Conservation (phyloP, 2,797 vertebrate species). For the Decapterus maruadsi region DNA sequence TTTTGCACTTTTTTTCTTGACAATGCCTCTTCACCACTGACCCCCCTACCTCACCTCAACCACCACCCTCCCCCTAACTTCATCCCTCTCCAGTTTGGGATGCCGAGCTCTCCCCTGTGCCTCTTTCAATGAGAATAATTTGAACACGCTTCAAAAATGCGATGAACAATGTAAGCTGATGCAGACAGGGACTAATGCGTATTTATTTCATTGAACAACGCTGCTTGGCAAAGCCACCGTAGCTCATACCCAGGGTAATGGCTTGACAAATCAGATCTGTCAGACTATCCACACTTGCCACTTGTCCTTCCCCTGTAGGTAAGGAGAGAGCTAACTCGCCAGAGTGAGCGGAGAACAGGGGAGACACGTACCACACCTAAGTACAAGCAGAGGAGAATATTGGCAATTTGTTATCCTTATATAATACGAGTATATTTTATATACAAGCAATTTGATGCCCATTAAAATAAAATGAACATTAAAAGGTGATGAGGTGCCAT, state of each 20-base stretch:
- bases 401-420: slow-evolving; percentile 16
- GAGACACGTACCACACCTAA: slow-evolving; percentile 1
- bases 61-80: not conserved
- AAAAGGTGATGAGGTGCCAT: not conserved
- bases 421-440: slow-evolving; percentile 10
- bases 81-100: slow-evolving; percentile 30
- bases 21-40: slow-evolving; percentile 20
- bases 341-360: slow-evolving; percentile 20
- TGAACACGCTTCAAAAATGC: slow-evolving; percentile 42
- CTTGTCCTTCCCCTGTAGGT: slow-evolving; percentile 66
- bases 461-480: slow-evolving; percentile 6
- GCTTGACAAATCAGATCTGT: slow-evolving; percentile 81
- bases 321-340: slow-evolving; percentile 40
- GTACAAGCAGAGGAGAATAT: slow-evolving; percentile 9
- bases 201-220: slow-evolving; percentile 76
- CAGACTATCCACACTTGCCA: slow-evolving; percentile 70
- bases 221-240: slow-evolving; percentile 56
- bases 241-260: slow-evolving; percentile 68
- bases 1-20: slow-evolving; percentile 21
- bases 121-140: slow-evolving; percentile 65
- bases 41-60: not conserved
- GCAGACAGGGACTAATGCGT: slow-evolving; percentile 60
- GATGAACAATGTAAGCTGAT: slow-evolving; percentile 50
- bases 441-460: not conserved
- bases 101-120: slow-evolving; percentile 29